Conservation (phyloP, 2,888 invertebrate species). For the Crematogaster levior region DNA sequence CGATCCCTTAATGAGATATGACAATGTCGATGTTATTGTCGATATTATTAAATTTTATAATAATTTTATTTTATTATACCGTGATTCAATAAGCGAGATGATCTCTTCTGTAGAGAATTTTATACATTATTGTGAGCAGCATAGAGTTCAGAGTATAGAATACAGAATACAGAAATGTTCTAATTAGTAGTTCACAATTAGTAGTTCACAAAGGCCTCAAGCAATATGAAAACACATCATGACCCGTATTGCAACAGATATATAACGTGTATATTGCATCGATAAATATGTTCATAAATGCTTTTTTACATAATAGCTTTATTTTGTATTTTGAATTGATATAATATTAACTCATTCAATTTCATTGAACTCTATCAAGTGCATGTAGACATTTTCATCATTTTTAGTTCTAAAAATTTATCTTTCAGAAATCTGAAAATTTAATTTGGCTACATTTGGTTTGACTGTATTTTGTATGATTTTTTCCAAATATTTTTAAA, state of each 20-base stretch:
- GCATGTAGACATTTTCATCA: neutral
- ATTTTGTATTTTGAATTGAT: slow-evolving; percentile 7
- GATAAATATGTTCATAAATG: neutral
- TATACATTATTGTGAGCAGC: neutral
- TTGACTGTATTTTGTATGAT: neutral
- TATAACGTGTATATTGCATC: neutral
- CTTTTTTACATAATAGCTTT: neutral
- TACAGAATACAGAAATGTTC: slow-evolving; percentile 8
- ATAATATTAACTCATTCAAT: neutral
- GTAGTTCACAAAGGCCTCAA: neutral
- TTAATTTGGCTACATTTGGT: neutral
- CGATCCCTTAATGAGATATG: neutral
- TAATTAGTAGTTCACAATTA: slow-evolving; percentile 19
- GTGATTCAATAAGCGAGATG: neutral
- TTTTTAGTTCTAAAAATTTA: neutral
- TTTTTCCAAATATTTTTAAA: neutral
- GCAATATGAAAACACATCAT: neutral
- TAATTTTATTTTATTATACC: neutral
- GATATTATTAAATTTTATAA: neutral
- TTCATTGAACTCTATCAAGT: neutral
- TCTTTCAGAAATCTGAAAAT: neutral
- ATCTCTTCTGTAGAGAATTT: neutral
- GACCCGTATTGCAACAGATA: neutral
- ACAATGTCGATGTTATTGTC: neutral
- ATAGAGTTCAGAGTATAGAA: too few relatives aligned